Evolutionary conservation across 2,113 vertebrate genomes (phyloP).

Genomic region (Pheucticus melanocephalus): DNA sequence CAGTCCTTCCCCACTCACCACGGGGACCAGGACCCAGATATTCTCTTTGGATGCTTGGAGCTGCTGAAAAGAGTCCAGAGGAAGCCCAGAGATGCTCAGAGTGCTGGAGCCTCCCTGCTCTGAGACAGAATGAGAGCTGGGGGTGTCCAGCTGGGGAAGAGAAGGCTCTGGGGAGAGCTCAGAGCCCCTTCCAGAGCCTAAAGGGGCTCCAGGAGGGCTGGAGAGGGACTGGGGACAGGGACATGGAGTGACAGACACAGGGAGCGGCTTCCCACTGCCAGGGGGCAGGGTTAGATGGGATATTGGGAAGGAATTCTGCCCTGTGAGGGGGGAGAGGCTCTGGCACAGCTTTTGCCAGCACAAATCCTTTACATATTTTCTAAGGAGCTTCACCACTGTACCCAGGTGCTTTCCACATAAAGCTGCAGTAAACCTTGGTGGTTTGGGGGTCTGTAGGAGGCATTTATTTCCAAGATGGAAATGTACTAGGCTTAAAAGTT

Average conservation of each 20-base stretch:
- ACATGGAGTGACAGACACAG: background rate
- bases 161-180: background rate
- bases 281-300: background rate
- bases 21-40: rapidly evolving
- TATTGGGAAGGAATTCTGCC: background rate
- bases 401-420: background rate
- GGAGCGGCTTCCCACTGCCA: background rate
- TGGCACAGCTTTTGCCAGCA: background rate
- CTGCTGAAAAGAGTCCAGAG: background rate
- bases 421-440: background rate
- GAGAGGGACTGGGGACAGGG: background rate
- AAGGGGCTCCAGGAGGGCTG: background rate
- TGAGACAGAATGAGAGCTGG: background rate
- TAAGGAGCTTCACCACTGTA: background rate
- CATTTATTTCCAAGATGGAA: background rate
- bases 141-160: background rate
- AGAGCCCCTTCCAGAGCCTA: background rate
- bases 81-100: background rate
- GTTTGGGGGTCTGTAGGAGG: background rate
- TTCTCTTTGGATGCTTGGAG: background rate
- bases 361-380: background rate
- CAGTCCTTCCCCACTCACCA: background rate
- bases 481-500: background rate
- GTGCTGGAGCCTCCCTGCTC: background rate
- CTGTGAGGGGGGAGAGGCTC: background rate